Percentiles rank a stretch among this genome's conserved stretches.
Evolutionary conservation across 2,888 invertebrate species (phyloP).

Genomic region (Drosophila recens): DNA sequence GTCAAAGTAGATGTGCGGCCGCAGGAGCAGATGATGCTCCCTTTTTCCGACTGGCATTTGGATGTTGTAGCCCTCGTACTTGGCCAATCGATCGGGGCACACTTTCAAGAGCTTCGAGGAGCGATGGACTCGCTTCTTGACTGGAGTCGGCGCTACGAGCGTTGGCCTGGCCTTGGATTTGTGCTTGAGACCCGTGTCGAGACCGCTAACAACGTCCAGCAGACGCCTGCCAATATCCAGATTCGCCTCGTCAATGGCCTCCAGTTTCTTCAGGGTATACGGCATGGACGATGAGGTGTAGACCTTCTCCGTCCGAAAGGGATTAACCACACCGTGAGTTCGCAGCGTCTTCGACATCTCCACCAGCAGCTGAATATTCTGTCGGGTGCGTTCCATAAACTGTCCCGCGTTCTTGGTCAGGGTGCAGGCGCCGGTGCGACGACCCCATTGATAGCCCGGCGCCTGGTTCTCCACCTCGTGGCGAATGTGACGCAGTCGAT

Average conservation of each 20-base stretch:
- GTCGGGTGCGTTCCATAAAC: slow-evolving; percentile 56
- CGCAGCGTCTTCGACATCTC: slow-evolving; percentile 59
- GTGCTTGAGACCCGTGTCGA: slow-evolving; percentile 45
- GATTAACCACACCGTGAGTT: slow-evolving; percentile 56
- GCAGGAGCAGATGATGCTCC: slow-evolving; percentile 62
- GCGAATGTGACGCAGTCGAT: not conserved
- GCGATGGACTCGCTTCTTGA: not conserved
- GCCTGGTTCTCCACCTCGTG: not conserved
- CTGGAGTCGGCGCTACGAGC: not conserved
- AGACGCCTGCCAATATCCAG: slow-evolving; percentile 49
- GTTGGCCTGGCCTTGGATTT: not conserved
- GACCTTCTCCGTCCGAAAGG: slow-evolving; percentile 52
- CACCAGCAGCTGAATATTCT: slow-evolving; percentile 61
- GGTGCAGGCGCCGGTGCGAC: slow-evolving; percentile 25
- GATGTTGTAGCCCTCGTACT: slow-evolving; percentile 54
- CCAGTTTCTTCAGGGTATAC: slow-evolving; percentile 16
- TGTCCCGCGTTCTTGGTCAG: slow-evolving; percentile 47
- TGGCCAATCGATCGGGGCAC: slow-evolving; percentile 30
- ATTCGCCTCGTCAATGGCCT: slow-evolving; percentile 51
- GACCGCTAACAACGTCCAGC: slow-evolving; percentile 30
- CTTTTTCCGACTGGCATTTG: slow-evolving; percentile 43
- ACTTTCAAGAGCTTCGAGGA: not conserved
- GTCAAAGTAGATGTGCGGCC: slow-evolving; percentile 75
- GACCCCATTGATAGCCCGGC: slow-evolving; percentile 6
- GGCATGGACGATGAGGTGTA: slow-evolving; percentile 43